A percentile compares a stretch with the other conserved stretches of the same genome.
These are phyloP conservation scores for Cristatella mucedo DNA, from an alignment of 2,888 invertebrate genomes.

Conservation along the genomic window DNA sequence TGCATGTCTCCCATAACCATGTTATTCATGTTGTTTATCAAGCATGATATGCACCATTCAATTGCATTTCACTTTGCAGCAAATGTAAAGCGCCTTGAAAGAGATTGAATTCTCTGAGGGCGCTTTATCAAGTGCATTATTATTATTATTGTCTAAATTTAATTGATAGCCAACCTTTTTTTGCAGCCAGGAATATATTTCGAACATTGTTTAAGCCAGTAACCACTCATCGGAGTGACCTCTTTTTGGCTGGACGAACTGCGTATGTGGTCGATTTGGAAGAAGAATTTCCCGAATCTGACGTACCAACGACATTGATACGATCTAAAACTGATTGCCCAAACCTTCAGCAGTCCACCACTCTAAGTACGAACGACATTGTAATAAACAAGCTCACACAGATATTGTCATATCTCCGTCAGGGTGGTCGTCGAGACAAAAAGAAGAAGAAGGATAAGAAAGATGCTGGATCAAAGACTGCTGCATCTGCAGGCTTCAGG, in stretches of 20 bases:
- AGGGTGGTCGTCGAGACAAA: slow-evolving; percentile 60
- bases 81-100: too few species aligned
- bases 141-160: too few species aligned
- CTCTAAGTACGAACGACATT: slow-evolving; percentile 47
- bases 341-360: slow-evolving; percentile 32
- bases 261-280: slow-evolving; percentile 93
- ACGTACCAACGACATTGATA: slow-evolving; percentile 87
- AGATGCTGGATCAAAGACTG: too few species aligned
- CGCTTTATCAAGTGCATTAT: too few species aligned
- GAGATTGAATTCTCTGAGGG: too few species aligned
- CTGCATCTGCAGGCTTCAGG: too few species aligned
- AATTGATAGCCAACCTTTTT: too few species aligned
- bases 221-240: slow-evolving; percentile 63
- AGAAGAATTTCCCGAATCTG: slow-evolving; percentile 63
- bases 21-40: too few species aligned
- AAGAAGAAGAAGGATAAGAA: slow-evolving; percentile 46
- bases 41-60: too few species aligned
- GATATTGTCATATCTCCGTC: slow-evolving; percentile 81
- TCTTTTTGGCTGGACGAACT: slow-evolving; percentile 89
- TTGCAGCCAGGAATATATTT: slow-evolving; percentile 38
- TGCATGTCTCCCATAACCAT: too few species aligned
- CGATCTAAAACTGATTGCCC: slow-evolving; percentile 47
- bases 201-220: slow-evolving; percentile 45
- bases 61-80: too few species aligned
- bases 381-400: slow-evolving; percentile 93